phyloP scores from a whole-genome alignment of 1,140 invertebrate species.

The Tigriopus japonicus region DNA sequence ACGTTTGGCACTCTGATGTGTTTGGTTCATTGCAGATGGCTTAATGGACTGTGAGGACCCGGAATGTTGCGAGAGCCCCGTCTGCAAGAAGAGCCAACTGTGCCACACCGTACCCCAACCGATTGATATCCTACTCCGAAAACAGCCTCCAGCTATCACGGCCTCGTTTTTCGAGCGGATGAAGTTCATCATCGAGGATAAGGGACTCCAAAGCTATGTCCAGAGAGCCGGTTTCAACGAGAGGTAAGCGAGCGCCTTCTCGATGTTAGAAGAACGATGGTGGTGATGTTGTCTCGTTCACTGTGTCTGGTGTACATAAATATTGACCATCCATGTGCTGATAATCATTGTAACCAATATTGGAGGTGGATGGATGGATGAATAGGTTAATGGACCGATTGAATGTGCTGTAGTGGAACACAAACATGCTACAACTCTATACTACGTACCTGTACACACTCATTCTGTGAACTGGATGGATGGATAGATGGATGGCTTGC shows the following conservation, averaged over 20 bases:
- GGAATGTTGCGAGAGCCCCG: conserved; percentile 68
- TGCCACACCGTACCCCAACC: conserved; percentile 82
- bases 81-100: conserved; percentile 62
- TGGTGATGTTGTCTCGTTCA: too few species aligned
- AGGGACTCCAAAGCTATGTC: conserved; percentile 92
- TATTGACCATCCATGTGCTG: too few species aligned
- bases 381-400: too few species aligned
- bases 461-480: too few species aligned
- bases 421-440: too few species aligned
- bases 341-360: too few species aligned
- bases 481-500: too few species aligned
- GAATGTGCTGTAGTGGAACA: too few species aligned
- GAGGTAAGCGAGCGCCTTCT: conserved; percentile 38
- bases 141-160: conserved; percentile 85
- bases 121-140: conserved; percentile 71
- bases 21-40: conserved; percentile 51
- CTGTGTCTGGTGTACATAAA: too few species aligned
- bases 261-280: conserved; percentile 17
- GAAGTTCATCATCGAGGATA: conserved; percentile 94
- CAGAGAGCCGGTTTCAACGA: conserved; percentile 81
- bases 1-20: too few species aligned
- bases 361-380: too few species aligned
- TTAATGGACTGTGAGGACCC: conserved; percentile 91
- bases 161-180: conserved; percentile 94
- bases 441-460: too few species aligned